Evolutionary conservation across 2,888 invertebrate species (phyloP).

Genomic region (Drosophila cyrtoloma): DNA sequence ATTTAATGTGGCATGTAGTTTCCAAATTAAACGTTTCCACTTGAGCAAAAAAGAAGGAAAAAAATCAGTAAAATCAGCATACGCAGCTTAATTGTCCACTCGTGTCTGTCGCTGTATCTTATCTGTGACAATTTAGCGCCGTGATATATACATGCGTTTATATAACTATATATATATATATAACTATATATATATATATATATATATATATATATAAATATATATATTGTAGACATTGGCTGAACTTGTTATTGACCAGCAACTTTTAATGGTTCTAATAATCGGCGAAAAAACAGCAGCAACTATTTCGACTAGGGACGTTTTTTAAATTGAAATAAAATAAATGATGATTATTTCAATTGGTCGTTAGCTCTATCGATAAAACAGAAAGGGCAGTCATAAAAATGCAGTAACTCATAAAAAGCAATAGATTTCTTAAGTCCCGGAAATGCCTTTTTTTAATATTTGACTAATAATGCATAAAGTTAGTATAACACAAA

Average conservation of each 20-base stretch:
- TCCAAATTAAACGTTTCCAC: constrained; percentile 39
- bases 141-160: not conserved
- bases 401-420: not conserved
- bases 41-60: not conserved
- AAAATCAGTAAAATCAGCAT: constrained; percentile 12
- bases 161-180: not conserved
- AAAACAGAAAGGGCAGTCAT: not conserved
- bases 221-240: not conserved
- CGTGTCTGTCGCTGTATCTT: constrained; percentile 7
- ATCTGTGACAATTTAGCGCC: constrained; percentile 35
- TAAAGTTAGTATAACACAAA: rapidly evolving
- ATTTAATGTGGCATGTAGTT: constrained; percentile 2
- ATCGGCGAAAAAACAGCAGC: not conserved
- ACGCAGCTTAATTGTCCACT: constrained; percentile 64
- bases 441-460: not conserved
- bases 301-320: not conserved
- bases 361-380: not conserved
- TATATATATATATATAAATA: not conserved
- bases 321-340: not conserved
- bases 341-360: not conserved
- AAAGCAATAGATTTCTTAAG: not conserved
- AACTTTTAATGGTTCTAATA: not conserved
- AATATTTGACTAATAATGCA: not conserved
- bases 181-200: not conserved
- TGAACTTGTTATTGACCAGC: not conserved